Percentiles rank a stretch among this genome's conserved stretches.
These are phyloP conservation scores for Chroicocephalus ridibundus DNA, from an alignment of 2,113 vertebrate genomes.

Conservation along the genomic window DNA sequence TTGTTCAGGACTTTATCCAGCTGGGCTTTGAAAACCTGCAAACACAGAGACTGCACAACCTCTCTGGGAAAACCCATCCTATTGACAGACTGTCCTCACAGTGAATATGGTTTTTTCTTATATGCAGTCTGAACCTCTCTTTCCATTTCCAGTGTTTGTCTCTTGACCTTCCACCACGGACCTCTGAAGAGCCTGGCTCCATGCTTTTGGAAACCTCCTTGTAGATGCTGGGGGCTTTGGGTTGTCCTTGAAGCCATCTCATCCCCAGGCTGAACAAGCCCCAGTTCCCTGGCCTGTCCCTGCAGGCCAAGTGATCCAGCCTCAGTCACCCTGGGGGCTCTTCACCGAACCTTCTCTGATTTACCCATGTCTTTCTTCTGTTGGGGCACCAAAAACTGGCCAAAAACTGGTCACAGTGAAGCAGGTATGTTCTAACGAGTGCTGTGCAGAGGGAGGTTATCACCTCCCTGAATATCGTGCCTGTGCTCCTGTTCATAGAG, in stretches of 20 bases:
- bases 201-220: not conserved
- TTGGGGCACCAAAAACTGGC: not conserved
- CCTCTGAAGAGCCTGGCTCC: not conserved
- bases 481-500: not conserved
- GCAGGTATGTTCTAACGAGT: not conserved
- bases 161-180: not conserved
- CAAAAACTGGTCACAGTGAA: not conserved
- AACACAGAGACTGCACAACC: not conserved
- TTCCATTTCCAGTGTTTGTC: not conserved
- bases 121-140: not conserved
- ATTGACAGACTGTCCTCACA: not conserved
- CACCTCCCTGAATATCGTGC: not conserved
- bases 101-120: not conserved
- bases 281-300: not conserved
- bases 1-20: not conserved
- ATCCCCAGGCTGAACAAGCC: not conserved
- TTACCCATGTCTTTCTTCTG: not conserved
- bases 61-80: not conserved
- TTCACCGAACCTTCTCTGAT: not conserved
- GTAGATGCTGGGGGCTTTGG: not conserved
- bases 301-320: not conserved
- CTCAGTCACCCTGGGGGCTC: not conserved
- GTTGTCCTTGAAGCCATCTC: accelerated
- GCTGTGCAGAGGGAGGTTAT: not conserved
- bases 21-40: not conserved